phyloP scores from a whole-genome alignment of 2,797 vertebrate species.

The Orientallactaga sibirica region DNA sequence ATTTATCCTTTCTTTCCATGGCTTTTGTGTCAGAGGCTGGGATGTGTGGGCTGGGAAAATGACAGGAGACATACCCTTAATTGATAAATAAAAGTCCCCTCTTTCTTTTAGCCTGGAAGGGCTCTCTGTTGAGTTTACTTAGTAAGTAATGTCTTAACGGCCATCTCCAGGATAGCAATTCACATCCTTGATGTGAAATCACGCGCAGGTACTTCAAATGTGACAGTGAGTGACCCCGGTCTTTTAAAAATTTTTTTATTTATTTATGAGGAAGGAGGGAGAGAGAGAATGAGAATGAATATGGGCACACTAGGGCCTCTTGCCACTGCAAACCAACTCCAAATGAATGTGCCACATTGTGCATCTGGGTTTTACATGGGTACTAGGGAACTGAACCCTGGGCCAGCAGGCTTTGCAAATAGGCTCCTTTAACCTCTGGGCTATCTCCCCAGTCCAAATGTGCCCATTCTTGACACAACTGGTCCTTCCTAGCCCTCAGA shows the following conservation, averaged over 20 bases:
- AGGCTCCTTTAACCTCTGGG: no score
- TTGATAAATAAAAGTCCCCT: not conserved
- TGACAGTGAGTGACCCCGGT: no score
- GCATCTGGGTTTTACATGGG: no score
- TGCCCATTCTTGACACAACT: not conserved
- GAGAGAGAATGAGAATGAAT: no score
- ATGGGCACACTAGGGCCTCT: no score
- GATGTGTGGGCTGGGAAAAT: not conserved
- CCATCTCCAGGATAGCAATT: not conserved
- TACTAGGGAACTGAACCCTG: no score
- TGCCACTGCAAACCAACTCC: no score
- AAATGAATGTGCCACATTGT: no score
- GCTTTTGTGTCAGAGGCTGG: not conserved
- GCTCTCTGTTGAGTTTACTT: not conserved
- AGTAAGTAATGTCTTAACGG: not conserved
- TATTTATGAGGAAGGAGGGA: not conserved
- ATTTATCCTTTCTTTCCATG: not conserved
- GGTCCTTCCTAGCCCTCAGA: not conserved
- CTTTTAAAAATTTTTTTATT: no score
- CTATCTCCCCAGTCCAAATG: no score
- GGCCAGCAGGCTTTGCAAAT: no score
- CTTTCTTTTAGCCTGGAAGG: not conserved
- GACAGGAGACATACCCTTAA: not conserved
- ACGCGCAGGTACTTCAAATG: not conserved
- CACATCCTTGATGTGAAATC: not conserved